Base-by-base conservation (phyloP, 2,888 invertebrate species). In the Germaria angustata region DNA sequence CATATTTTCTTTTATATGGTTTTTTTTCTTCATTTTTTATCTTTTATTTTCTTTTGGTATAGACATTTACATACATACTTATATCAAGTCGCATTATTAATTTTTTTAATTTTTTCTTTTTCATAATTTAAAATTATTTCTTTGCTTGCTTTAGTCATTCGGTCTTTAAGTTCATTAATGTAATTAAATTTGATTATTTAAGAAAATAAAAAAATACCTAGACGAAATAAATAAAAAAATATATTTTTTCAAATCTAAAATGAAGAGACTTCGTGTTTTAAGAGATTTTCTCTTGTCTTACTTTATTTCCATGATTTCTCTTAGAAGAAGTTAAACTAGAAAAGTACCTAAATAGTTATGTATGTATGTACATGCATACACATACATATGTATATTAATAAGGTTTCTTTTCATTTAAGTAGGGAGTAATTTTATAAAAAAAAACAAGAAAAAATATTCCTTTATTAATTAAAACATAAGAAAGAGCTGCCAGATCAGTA, bases 131-230 rank as follows among this genome's bases (percentile, higher is more conserved):
- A 41, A 68, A 41, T 59, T 61, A 44, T 69, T 61, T 69, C 41
- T 66, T 75, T 55, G 24, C 8, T 59, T n/a, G n/a, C 32, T 69
- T 55, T 11, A n/a, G n/a, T 28, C 13, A 28, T 49, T 22, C 65
- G 22, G 49, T 65, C 49, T 65, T 46, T 41, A 46, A 44, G 32
- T 79, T 79, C 65, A 79, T 72, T 79, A 57, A 72, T 65, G 13
- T 79, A 79, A 79, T 79, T 79, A 72, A 72, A 79, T 71, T 71
- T 71, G 55, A 57, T 65, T 79, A 71, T 55, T 71, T 71, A 57
- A 73, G 66, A 80, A 79, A 72, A 66, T 63, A 24, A 46, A 71
- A 68, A 49, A 61, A 78, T 28, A 28, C 28, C 3, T 28, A 28
- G n/a, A n/a, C n/a, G n/a, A n/a, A 68, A 34, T 32, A 46, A 51